Conservation (phyloP, 2,888 invertebrate genomes). For the Torymus tubicola region DNA sequence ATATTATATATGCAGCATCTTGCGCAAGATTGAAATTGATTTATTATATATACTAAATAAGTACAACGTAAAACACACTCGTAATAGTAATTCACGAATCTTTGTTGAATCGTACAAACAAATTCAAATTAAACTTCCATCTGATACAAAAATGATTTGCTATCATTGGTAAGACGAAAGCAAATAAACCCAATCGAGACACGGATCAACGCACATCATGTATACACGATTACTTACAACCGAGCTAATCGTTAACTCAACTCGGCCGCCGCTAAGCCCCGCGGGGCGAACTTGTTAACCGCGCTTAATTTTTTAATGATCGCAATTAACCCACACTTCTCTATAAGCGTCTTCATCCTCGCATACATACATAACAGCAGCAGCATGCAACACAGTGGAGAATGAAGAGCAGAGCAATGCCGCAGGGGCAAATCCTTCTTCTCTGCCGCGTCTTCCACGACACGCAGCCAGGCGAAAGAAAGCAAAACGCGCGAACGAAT, state of each 20-base stretch:
- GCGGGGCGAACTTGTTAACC: conserved; percentile 39
- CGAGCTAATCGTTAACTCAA: conserved; percentile 37
- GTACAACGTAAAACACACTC: too few species aligned
- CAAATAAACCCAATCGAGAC: conserved; percentile 21
- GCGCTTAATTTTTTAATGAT: conserved; percentile 52
- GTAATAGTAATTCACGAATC: too few species aligned
- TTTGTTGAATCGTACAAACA: background rate
- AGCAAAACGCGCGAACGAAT: background rate
- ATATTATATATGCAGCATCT: too few species aligned
- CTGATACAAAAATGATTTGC: background rate
- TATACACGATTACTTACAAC: conserved; percentile 43
- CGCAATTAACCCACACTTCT: conserved; percentile 52
- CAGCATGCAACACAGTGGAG: background rate
- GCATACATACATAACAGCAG: too few species aligned
- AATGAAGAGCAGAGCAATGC: conserved; percentile 23
- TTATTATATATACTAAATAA: too few species aligned
- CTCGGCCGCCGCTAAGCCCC: background rate
- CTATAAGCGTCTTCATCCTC: conserved; percentile 28
- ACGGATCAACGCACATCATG: conserved; percentile 16
- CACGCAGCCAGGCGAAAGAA: conserved; percentile 18
- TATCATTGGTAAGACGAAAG: background rate
- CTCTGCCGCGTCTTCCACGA: conserved; percentile 3
- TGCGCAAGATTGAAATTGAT: too few species aligned
- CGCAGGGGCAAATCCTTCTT: conserved; percentile 25
- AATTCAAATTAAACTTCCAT: background rate